Evolutionary conservation across 2,888 invertebrate species (phyloP).

Genomic region (Oegoconia quadripuncta): DNA sequence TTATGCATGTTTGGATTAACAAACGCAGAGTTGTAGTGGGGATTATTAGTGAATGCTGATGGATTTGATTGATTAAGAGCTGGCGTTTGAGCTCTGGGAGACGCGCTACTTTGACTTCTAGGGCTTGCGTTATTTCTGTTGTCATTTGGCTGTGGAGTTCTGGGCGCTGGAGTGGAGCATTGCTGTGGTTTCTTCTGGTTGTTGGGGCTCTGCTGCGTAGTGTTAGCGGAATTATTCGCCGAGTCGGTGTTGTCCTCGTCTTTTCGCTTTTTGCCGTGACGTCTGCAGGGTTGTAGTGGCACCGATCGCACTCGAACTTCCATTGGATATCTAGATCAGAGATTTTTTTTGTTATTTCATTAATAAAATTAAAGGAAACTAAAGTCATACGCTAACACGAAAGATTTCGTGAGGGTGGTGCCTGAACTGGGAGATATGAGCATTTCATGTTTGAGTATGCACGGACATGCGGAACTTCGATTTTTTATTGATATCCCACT

Average conservation of each 20-base stretch:
- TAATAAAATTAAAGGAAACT: not conserved
- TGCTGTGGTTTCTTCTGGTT: conserved; percentile 59
- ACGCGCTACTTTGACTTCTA: conserved; percentile 76
- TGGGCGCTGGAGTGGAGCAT: conserved; percentile 54
- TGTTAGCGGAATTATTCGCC: conserved; percentile 43
- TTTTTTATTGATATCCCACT: too few relatives aligned
- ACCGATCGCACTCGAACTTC: conserved; percentile 91
- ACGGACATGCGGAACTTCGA: too few relatives aligned
- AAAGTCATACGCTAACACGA: too few relatives aligned
- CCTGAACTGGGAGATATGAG: too few relatives aligned
- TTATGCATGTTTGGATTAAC: conserved; percentile 69
- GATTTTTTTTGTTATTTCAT: too few relatives aligned
- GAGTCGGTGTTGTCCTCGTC: conserved; percentile 81
- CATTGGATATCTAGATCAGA: conserved; percentile 90
- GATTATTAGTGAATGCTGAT: conserved; percentile 55
- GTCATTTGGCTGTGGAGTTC: conserved; percentile 63
- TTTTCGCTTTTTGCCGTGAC: conserved; percentile 88
- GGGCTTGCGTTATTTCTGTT: conserved; percentile 64
- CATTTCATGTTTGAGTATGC: too few relatives aligned
- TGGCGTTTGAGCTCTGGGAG: conserved; percentile 72
- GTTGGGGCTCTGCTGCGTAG: conserved; percentile 55
- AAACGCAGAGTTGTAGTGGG: conserved; percentile 67
- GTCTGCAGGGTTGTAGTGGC: conserved; percentile 89
- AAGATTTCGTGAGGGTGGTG: too few relatives aligned
- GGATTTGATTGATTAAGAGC: conserved; percentile 59